Conservation (phyloP, 35 echinoderm and acorn worm genomes). For the Amphiura filiformis region DNA sequence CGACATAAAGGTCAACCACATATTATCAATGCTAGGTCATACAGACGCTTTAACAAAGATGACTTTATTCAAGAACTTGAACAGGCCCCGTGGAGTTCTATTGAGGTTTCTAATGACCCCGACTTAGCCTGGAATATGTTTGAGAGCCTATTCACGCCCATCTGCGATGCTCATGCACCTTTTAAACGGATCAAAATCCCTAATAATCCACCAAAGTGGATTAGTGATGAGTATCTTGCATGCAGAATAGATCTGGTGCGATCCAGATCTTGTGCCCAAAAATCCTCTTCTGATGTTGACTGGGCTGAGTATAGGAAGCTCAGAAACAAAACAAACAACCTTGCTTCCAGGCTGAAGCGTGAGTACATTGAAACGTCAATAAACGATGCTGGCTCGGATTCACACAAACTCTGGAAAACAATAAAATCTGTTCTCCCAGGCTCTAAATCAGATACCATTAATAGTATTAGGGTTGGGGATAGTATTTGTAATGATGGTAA, state of each 20-base stretch:
- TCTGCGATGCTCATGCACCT: not conserved
- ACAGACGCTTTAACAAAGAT: not conserved
- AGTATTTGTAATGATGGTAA: not conserved
- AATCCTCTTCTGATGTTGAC: not conserved
- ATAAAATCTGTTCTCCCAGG: not conserved
- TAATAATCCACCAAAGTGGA: not conserved
- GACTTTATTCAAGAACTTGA: not conserved
- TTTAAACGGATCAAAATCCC: not conserved
- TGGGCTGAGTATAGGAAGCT: not conserved
- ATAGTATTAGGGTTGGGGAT: not conserved
- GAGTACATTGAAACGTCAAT: not conserved
- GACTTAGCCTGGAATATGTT: not conserved
- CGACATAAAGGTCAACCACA: not conserved
- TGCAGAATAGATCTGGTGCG: not conserved
- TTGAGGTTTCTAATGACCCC: not conserved
- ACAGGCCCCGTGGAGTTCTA: not conserved
- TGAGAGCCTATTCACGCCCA: not conserved
- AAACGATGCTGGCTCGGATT: not conserved
- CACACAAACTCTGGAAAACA: not conserved
- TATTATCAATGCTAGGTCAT: not conserved
- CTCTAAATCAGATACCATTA: not conserved
- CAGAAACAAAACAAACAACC: not conserved
- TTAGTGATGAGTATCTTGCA: constrained; percentile 7
- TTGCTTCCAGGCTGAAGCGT: not conserved
- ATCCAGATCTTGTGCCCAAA: not conserved